A percentile compares a stretch with the other conserved stretches of the same genome.
phyloP scores from a whole-genome alignment of 2,888 invertebrate genomes.

The Neoitamus cyanurus region DNA sequence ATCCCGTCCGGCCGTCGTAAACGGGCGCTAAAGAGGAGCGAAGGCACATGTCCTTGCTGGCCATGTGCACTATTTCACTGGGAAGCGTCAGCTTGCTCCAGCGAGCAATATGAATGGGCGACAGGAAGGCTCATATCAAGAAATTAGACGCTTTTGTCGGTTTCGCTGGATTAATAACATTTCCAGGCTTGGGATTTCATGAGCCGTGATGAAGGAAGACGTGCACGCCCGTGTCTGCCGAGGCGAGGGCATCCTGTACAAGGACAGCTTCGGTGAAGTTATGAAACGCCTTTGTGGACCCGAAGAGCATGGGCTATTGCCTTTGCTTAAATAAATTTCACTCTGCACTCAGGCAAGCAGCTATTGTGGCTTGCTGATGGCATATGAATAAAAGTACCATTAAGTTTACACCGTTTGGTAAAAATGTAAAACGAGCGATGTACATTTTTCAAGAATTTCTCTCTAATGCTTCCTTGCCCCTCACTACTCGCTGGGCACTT shows the following conservation, averaged over 20 bases:
- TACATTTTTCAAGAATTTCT: background rate
- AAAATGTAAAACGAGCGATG: too few species aligned
- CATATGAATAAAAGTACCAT: background rate
- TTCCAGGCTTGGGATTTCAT: background rate
- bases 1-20: background rate
- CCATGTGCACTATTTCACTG: background rate
- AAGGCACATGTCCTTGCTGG: background rate
- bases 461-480: background rate
- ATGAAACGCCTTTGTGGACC: background rate
- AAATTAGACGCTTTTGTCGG: slow-evolving; percentile 9
- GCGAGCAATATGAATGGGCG: background rate
- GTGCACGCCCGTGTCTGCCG: background rate
- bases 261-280: background rate
- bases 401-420: background rate
- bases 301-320: background rate
- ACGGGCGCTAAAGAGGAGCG: background rate
- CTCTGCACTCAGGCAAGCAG: background rate
- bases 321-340: background rate
- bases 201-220: background rate
- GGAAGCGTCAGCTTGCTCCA: background rate
- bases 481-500: background rate
- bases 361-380: background rate
- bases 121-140: slow-evolving; percentile 24
- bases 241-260: background rate
- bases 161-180: background rate